Percentiles rank a stretch among this genome's conserved stretches.
Conservation (phyloP, 1,140 invertebrate genomes). For the Zaprionus davidi region DNA sequence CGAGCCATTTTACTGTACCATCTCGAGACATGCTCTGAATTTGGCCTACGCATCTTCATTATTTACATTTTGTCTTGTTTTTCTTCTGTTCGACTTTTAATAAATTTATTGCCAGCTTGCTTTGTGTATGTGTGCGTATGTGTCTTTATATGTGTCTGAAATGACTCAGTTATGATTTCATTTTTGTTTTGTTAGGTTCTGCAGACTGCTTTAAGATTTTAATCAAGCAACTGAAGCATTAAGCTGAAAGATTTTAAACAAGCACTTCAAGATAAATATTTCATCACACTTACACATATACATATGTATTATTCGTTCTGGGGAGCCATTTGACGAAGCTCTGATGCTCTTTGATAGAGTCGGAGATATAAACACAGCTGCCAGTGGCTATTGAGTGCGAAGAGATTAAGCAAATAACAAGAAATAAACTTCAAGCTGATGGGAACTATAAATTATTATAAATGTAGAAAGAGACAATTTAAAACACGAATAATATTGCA, state of each 20-base stretch:
- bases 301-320: background rate
- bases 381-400: background rate
- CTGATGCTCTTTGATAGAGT: background rate
- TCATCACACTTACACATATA: slow-evolving; percentile 6
- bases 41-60: slow-evolving; percentile 33
- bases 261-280: slow-evolving; percentile 33
- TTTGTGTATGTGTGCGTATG: background rate
- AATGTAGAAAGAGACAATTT: background rate
- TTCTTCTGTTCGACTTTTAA: slow-evolving; percentile 36
- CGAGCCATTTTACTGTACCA: slow-evolving; percentile 1
- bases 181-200: slow-evolving; percentile 37
- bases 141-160: background rate
- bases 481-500: background rate
- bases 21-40: slow-evolving; percentile 28
- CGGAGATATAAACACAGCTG: background rate
- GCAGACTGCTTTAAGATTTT: slow-evolving; percentile 45
- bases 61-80: slow-evolving; percentile 47
- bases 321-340: slow-evolving; percentile 10
- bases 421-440: background rate
- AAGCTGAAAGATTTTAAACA: slow-evolving; percentile 43
- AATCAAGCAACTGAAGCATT: slow-evolving; percentile 45
- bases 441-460: background rate
- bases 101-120: slow-evolving; percentile 23
- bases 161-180: slow-evolving; percentile 57
- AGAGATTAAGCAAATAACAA: background rate